Evolutionary conservation across 2,888 invertebrate species (phyloP).

Genomic region (Epiblema foenella): DNA sequence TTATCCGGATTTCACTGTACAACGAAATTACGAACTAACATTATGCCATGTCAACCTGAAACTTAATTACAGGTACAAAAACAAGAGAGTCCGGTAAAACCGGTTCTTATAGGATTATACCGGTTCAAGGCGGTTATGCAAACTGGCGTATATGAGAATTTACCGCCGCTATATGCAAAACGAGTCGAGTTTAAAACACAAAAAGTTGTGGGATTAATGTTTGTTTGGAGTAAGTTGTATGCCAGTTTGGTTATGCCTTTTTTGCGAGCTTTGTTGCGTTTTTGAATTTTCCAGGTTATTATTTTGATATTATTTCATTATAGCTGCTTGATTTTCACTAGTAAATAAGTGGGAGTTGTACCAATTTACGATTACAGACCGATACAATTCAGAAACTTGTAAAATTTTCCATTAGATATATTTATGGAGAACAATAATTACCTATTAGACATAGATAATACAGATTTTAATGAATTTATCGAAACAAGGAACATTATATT

Average conservation of each 20-base stretch:
- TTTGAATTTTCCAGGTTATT: not conserved
- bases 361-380: too few species aligned
- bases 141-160: constrained; percentile 40
- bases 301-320: not conserved
- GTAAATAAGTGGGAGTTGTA: not conserved
- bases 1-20: too few species aligned
- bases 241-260: not conserved
- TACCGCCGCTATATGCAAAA: constrained; percentile 38
- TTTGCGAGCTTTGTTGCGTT: not conserved
- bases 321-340: not conserved
- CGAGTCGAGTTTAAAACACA: constrained; percentile 37
- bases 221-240: constrained; percentile 16
- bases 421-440: too few species aligned
- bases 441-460: too few species aligned
- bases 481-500: too few species aligned
- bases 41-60: constrained; percentile 21
- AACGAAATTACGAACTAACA: constrained; percentile 6
- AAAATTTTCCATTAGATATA: too few species aligned
- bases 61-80: constrained; percentile 40
- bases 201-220: constrained; percentile 30
- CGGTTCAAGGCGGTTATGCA: constrained; percentile 39
- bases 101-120: constrained; percentile 42
- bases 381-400: too few species aligned
- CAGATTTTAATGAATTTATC: too few species aligned
- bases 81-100: constrained; percentile 38